Evolutionary conservation across 2,888 invertebrate species (phyloP).

Genomic region (Papilio protenor): DNA sequence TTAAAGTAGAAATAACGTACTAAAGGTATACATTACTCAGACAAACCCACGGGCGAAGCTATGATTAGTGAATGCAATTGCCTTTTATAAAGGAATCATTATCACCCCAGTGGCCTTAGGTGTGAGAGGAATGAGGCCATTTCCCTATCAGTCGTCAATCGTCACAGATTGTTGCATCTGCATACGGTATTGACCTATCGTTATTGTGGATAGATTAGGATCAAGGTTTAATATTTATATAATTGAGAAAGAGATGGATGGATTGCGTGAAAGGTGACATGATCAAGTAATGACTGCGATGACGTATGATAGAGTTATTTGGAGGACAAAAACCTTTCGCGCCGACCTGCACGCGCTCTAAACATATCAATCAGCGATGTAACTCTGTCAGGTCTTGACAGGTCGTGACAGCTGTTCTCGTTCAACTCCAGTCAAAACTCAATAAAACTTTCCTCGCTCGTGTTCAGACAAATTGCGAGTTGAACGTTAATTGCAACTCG

Average conservation of each 20-base stretch:
- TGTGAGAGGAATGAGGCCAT: constrained; percentile 50
- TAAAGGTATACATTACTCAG: neutral
- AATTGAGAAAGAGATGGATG: too few relatives aligned
- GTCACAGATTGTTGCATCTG: constrained; percentile 36
- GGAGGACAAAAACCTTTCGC: too few relatives aligned
- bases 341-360: too few relatives aligned
- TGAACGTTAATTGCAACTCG: constrained; percentile 32
- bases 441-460: constrained; percentile 35
- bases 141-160: constrained; percentile 48
- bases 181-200: constrained; percentile 35
- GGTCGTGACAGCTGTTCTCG: neutral
- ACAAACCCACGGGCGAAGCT: neutral
- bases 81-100: constrained; percentile 8
- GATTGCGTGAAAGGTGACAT: too few relatives aligned
- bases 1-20: too few relatives aligned
- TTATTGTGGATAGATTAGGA: constrained; percentile 11
- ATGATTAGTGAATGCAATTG: neutral
- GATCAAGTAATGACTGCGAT: too few relatives aligned
- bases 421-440: neutral
- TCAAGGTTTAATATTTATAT: constrained; percentile 15
- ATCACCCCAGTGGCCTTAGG: constrained; percentile 48
- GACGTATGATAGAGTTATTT: too few relatives aligned
- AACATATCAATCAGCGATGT: neutral
- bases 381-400: neutral
- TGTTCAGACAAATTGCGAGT: constrained; percentile 24